Evolutionary conservation across 2,113 vertebrate genomes (phyloP).

Genomic region (Nycticorax nycticorax): DNA sequence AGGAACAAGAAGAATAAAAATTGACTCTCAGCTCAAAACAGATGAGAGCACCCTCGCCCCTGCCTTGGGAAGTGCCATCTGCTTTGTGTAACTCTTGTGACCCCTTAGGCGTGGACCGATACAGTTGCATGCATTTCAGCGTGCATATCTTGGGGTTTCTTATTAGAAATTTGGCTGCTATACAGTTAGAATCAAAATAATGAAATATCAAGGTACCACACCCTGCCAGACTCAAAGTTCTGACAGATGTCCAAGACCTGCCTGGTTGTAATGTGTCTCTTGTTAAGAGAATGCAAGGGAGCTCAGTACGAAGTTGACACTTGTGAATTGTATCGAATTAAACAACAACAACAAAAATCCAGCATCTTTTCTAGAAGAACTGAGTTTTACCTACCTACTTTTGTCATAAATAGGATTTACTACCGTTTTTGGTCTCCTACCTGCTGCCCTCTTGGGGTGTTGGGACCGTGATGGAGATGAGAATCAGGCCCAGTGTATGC

Average conservation of each 20-base stretch:
- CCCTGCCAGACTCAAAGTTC: not conserved
- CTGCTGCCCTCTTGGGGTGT: not conserved
- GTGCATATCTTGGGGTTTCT: not conserved
- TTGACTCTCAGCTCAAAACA: accelerated
- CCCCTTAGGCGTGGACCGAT: not conserved
- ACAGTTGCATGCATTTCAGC: not conserved
- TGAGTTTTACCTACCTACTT: not conserved
- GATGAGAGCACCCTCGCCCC: not conserved
- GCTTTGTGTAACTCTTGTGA: not conserved
- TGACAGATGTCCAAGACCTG: not conserved
- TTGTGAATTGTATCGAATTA: not conserved
- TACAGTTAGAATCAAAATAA: not conserved
- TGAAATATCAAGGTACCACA: not conserved
- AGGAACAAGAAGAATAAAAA: not conserved
- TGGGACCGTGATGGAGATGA: not conserved
- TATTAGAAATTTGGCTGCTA: not conserved
- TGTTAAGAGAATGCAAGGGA: not conserved
- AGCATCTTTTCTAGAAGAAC: not conserved
- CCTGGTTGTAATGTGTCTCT: not conserved
- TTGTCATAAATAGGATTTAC: not conserved
- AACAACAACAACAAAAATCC: not conserved
- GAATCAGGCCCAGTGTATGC: not conserved
- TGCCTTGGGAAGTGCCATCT: not conserved
- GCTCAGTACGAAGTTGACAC: not conserved
- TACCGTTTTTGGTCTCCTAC: not conserved